phyloP scores from a whole-genome alignment of 2,113 vertebrate genomes.

The Salvelinus namaycush region DNA sequence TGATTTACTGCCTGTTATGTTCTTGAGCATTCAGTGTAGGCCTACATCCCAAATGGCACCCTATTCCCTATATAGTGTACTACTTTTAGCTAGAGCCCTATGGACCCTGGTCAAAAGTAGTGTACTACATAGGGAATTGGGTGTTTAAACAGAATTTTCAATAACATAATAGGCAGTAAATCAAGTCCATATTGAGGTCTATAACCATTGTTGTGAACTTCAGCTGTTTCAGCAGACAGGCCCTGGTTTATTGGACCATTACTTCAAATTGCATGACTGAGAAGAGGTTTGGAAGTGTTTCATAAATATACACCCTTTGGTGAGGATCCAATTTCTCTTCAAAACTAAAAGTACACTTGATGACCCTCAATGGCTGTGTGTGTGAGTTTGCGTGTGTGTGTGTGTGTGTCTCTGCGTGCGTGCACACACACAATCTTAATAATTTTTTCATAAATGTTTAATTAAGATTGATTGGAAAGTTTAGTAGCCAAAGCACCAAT shows the following conservation, averaged over 20 bases:
- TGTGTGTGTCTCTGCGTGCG: not conserved
- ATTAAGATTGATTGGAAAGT: too few relatives aligned
- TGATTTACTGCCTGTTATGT: constrained; percentile 37
- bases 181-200: constrained; percentile 21
- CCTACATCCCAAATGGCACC: too few relatives aligned
- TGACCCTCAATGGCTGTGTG: not conserved
- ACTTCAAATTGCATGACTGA: constrained; percentile 25
- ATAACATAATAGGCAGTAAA: too few relatives aligned
- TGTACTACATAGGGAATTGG: too few relatives aligned
- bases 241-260: constrained; percentile 28
- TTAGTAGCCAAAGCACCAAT: too few relatives aligned
- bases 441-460: too few relatives aligned
- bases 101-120: too few relatives aligned
- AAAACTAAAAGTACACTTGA: not conserved
- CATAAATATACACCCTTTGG: constrained; percentile 27
- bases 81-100: too few relatives aligned
- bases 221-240: constrained; percentile 4
- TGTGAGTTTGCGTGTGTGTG: not conserved
- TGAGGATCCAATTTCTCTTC: constrained; percentile 1
- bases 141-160: not conserved
- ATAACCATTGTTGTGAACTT: constrained; percentile 25
- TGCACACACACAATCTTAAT: too few relatives aligned
- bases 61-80: too few relatives aligned
- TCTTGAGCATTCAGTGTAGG: constrained; percentile 21
- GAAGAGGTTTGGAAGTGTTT: constrained; percentile 32